A percentile compares a stretch with the other conserved stretches of the same genome.
These are phyloP conservation scores for Zaprionus tsacasi DNA, from an alignment of 1,140 invertebrate genomes.

Conservation along the genomic window DNA sequence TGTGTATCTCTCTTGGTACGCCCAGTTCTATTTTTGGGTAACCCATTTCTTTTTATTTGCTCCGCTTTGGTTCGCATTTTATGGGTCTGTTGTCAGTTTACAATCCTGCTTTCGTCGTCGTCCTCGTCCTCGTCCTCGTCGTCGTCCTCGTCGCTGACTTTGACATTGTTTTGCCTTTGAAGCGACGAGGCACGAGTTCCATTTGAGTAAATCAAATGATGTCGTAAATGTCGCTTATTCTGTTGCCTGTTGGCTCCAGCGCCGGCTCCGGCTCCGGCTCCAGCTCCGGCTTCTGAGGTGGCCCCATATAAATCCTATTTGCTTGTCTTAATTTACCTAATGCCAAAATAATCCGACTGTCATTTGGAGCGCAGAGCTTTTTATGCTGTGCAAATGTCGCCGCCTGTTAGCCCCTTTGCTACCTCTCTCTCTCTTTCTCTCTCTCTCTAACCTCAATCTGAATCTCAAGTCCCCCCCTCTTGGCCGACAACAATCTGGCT, in stretches of 20 bases:
- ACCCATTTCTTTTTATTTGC: constrained; percentile 32
- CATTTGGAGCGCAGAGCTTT: constrained; percentile 40
- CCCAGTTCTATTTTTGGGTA: constrained; percentile 36
- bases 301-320: constrained; percentile 70
- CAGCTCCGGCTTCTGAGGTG: background rate
- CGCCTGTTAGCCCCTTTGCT: constrained; percentile 18
- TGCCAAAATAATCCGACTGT: constrained; percentile 48
- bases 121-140: background rate
- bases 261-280: constrained; percentile 11
- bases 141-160: constrained; percentile 46
- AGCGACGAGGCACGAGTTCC: constrained; percentile 27
- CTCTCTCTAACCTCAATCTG: constrained; percentile 5
- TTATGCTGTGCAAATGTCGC: constrained; percentile 45
- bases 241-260: constrained; percentile 2
- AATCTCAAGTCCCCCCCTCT: background rate
- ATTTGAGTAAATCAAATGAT: constrained; percentile 78
- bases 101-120: constrained; percentile 36
- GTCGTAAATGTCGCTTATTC: constrained; percentile 60
- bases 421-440: background rate
- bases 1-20: constrained; percentile 7
- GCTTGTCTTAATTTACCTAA: constrained; percentile 75
- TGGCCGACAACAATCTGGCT: constrained; percentile 11
- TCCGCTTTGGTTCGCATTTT: constrained; percentile 43
- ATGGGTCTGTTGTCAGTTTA: constrained; percentile 65
- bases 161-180: constrained; percentile 37